Conservation (phyloP, 1,140 invertebrate species). For the Hypothenemus hampei region DNA sequence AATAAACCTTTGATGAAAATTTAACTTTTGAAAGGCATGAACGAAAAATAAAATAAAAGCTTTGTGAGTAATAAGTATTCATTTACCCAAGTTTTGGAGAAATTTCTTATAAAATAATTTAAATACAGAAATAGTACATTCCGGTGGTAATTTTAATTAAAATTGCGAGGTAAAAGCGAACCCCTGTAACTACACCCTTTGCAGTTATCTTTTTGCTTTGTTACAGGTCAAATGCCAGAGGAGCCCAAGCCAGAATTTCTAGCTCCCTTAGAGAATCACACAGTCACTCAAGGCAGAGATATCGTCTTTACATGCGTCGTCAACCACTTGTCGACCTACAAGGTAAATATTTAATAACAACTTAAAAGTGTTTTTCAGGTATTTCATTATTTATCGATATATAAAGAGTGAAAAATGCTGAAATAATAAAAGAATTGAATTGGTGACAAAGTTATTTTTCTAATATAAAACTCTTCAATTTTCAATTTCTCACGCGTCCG, state of each 20-base stretch:
- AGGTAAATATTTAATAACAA: constrained; percentile 58
- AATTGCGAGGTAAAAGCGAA: constrained; percentile 23
- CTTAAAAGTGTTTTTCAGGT: too few species aligned
- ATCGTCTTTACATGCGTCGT: constrained; percentile 84
- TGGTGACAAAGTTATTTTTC: constrained; percentile 18
- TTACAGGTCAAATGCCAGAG: constrained; percentile 45
- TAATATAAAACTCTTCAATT: constrained; percentile 11
- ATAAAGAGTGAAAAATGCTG: too few species aligned
- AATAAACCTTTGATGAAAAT: constrained; percentile 13
- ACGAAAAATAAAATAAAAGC: too few species aligned
- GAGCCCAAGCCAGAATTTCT: constrained; percentile 72
- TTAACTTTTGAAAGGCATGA: too few species aligned
- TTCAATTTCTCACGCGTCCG: constrained; percentile 20
- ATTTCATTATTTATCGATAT: too few species aligned
- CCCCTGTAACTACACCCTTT: constrained; percentile 27
- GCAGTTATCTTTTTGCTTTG: constrained; percentile 40
- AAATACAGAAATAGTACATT: constrained; percentile 13
- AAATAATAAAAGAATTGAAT: too few species aligned
- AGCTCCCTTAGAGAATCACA: constrained; percentile 78
- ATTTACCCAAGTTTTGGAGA: background rate
- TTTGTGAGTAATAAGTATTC: background rate
- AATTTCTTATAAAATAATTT: constrained; percentile 7
- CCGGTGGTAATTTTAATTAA: constrained; percentile 22
- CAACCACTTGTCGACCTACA: constrained; percentile 77
- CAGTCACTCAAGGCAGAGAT: constrained; percentile 80